Conservation (phyloP, 2,888 invertebrate species). For the Harpagoxenus sublaevis region DNA sequence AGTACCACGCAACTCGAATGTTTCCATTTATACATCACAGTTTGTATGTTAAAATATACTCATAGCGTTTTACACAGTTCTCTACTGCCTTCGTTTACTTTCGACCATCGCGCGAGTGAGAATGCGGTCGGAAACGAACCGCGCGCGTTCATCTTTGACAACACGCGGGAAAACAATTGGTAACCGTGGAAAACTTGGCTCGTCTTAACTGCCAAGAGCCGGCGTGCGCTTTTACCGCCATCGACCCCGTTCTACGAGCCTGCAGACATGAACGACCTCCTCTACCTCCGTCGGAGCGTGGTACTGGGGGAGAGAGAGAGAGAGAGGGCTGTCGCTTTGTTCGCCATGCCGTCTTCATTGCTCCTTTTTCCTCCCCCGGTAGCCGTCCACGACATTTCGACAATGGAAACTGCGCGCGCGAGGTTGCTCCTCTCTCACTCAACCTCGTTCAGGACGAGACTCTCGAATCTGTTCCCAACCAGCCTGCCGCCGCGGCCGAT, state of each 20-base stretch:
- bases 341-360: conserved; percentile 3
- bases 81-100: neutral
- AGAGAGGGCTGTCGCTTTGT: conserved; percentile 13
- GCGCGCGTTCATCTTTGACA: neutral
- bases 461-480: conserved; percentile 62
- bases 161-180: conserved; percentile 79
- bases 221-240: conserved; percentile 71
- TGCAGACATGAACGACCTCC: conserved; percentile 20
- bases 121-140: conserved; percentile 39
- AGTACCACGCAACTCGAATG: neutral
- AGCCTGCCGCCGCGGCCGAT: neutral
- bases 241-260: conserved; percentile 15
- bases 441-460: conserved; percentile 48
- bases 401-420: conserved; percentile 74
- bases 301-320: neutral
- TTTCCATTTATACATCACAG: conserved; percentile 15
- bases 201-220: conserved; percentile 73
- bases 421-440: conserved; percentile 57
- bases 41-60: neutral
- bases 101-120: neutral
- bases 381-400: conserved; percentile 71
- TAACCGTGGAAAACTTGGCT: conserved; percentile 77
- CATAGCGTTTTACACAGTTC: neutral
- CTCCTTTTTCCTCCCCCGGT: conserved; percentile 58
- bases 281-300: conserved; percentile 40